phyloP scores from a whole-genome alignment of 2,113 vertebrate genomes.

The Atherinomorus stipes region DNA sequence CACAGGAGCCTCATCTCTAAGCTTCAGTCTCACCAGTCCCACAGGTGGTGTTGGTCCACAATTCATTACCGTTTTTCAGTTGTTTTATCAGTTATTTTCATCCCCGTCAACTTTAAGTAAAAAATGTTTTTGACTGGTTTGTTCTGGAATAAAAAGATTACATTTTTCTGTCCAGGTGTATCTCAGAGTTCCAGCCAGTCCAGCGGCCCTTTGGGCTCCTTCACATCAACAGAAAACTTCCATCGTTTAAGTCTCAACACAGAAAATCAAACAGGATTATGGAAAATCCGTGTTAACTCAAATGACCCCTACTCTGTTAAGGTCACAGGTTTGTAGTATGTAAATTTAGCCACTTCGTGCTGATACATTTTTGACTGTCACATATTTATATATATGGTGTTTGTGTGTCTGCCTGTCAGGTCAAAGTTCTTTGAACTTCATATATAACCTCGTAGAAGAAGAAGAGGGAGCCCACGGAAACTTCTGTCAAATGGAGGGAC shows the following conservation, averaged over 20 bases:
- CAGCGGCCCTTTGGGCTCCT: constrained; percentile 64
- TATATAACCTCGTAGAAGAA: not conserved
- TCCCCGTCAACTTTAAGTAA: not conserved
- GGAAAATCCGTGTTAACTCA: constrained; percentile 71
- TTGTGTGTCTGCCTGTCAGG: not conserved
- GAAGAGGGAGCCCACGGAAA: not conserved
- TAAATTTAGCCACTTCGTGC: not conserved
- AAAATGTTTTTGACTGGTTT: not conserved
- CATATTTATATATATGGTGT: not conserved
- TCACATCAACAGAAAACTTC: constrained; percentile 70
- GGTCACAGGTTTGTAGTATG: constrained; percentile 69
- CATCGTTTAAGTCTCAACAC: constrained; percentile 51
- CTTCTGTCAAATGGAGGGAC: not conserved
- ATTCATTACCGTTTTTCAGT: not conserved
- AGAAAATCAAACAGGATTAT: constrained; percentile 65
- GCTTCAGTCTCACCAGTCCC: constrained; percentile 68
- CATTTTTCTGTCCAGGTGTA: constrained; percentile 48
- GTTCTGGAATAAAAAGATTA: not conserved
- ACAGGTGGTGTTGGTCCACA: constrained; percentile 58
- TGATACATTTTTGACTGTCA: not conserved
- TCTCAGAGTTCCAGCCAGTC: constrained; percentile 63
- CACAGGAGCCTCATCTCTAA: constrained; percentile 61
- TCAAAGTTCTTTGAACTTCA: not conserved
- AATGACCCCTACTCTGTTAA: constrained; percentile 71
- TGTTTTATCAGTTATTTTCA: not conserved